These are phyloP conservation scores for Peromyscus eremicus DNA, from an alignment of 2,797 vertebrate species.

Conservation along the genomic window DNA sequence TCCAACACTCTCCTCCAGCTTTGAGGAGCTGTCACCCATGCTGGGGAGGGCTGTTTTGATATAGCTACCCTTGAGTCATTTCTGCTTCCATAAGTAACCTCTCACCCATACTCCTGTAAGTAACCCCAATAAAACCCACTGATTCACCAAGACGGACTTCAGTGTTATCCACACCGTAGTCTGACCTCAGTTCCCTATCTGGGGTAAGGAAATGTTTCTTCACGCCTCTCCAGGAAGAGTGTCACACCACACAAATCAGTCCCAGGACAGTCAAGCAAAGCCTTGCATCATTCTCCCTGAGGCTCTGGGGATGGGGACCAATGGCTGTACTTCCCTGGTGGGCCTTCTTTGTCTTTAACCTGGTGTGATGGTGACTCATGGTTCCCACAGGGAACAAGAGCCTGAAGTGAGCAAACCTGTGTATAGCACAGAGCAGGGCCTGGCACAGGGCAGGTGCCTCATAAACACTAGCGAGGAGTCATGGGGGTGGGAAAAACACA, in stretches of 20 bases:
- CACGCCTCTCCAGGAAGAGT: not conserved
- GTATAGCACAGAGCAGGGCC: not conserved
- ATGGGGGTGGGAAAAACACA: not conserved
- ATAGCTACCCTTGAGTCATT: not conserved
- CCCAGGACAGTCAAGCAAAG: not conserved
- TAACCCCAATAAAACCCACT: not conserved
- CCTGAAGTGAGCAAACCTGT: accelerated
- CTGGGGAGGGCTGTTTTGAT: not conserved
- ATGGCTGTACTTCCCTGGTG: not conserved
- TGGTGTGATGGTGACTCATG: not conserved
- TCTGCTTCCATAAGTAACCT: not conserved
- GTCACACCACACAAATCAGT: not conserved
- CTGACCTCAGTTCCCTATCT: not conserved
- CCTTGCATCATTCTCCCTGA: not conserved
- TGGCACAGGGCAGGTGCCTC: not conserved
- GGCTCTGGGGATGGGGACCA: not conserved
- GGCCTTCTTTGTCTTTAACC: not conserved
- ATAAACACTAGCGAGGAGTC: not conserved
- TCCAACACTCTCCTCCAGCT: not conserved
- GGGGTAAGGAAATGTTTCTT: not conserved
- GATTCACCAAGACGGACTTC: not conserved
- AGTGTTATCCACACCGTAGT: not conserved
- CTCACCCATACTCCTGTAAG: not conserved
- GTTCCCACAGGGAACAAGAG: accelerated
- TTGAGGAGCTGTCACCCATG: not conserved